Conservation (phyloP, 2,113 vertebrate genomes). For the Psittacula cyanocephala region DNA sequence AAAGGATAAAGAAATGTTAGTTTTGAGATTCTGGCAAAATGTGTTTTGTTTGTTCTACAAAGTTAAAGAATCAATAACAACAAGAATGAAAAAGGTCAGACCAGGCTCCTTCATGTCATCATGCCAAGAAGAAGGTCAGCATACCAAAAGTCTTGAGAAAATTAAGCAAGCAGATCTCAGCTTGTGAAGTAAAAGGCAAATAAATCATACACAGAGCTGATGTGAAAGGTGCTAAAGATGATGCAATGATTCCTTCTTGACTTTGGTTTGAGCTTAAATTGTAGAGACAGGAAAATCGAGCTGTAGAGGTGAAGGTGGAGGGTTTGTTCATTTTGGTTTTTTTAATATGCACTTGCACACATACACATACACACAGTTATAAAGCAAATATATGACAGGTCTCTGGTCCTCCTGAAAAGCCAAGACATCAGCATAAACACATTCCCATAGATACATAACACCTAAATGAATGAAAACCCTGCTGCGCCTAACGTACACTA, state of each 20-base stretch:
- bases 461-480: background rate
- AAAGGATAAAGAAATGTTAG: background rate
- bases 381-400: background rate
- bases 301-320: accelerated
- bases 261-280: background rate
- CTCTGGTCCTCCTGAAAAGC: background rate
- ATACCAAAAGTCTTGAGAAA: background rate
- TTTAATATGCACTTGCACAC: background rate
- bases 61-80: constrained; percentile 22
- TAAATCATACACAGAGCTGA: background rate
- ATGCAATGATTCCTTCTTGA: background rate
- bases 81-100: constrained; percentile 13
- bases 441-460: background rate
- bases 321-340: accelerated
- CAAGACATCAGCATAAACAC: background rate
- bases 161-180: background rate
- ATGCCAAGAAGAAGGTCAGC: background rate
- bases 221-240: background rate
- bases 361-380: background rate
- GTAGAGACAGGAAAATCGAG: background rate
- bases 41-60: constrained; percentile 11
- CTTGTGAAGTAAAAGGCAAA: background rate
- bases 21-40: constrained; percentile 10
- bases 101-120: background rate
- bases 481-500: background rate